Evolutionary conservation across 1,140 invertebrate genomes (phyloP), one percentile per base, ranked within the genome.

Genomic region (Ladona fulva): DNA sequence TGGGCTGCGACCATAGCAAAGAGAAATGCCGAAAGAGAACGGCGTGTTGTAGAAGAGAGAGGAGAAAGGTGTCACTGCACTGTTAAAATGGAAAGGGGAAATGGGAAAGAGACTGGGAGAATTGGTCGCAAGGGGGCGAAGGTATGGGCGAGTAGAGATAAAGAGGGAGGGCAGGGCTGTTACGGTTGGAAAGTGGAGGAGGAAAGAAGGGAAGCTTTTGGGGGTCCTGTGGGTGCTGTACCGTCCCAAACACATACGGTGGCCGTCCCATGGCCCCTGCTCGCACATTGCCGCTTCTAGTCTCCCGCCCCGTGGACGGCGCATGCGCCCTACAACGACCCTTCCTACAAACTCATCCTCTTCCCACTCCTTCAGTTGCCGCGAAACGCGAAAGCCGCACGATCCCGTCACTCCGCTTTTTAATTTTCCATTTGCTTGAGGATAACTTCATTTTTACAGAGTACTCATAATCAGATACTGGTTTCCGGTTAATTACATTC

Each of bases 131-230:
- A 19, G 52, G 52, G 52, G 52, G 52, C 52, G 3, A 3, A 66
- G 52, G 52, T 37, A 37, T 37, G 52, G 52, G n/a, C 52, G 52
- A 19, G 52, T 66, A 12, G 3, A 22, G 52, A 66, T 37, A 12
- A 66, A 66, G 52, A 66, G 52, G n/a, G 52, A 66, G 52, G 52
- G n/a, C 52, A 66, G 52, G 52, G n/a, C 52, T 66, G 52, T 66
- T 66, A 19, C 12, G 52, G 29, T 37, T 37, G 29, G 52, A 66
- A 66, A 22, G 52, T 16, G n/a, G 52, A 22, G n/a, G 52, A 22
- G 52, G n/a, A 66, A 66, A 66, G 52, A 66, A 66, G 52, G 52
- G 52, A 66, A 66, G 52, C 52, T 66, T 66, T 66, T 66, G 52
- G 52, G 52, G 12, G 52, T 66, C 52, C 52, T 66, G 12, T 66